Percentiles rank a stretch among this genome's conserved stretches.
phyloP scores from a whole-genome alignment of 2,797 vertebrate species.

The Hemitrygon akajei region DNA sequence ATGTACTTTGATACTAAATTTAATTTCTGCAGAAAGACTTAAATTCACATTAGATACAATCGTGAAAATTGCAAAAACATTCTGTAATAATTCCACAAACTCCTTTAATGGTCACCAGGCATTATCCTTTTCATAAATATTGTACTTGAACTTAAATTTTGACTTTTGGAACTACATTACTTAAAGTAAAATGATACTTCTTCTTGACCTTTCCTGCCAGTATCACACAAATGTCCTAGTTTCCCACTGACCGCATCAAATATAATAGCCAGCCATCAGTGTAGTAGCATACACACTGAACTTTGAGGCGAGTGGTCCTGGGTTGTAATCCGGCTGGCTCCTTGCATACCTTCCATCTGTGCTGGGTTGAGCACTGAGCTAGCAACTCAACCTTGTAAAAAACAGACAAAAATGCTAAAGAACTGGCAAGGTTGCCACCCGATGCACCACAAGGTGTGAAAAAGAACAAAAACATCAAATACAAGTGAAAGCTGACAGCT shows the following conservation, averaged over 20 bases:
- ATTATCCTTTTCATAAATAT: background rate
- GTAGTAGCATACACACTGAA: no score
- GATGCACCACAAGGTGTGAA: no score
- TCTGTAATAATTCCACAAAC: background rate
- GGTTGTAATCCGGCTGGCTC: no score
- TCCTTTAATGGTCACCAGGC: background rate
- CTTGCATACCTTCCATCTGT: no score
- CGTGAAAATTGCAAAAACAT: background rate
- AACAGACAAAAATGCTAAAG: no score
- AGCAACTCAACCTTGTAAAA: no score
- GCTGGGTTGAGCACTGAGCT: no score
- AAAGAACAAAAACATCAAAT: no score
- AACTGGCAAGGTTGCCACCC: no score
- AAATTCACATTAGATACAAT: background rate
- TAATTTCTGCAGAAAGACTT: background rate
- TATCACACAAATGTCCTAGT: background rate
- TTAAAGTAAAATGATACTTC: background rate
- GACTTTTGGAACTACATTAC: background rate
- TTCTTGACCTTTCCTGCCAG: background rate
- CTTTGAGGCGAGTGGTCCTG: no score
- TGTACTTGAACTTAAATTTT: background rate
- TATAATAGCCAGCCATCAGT: no score
- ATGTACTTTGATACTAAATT: no score
- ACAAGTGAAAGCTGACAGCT: background rate
- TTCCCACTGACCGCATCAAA: background rate